Evolutionary conservation across 2,888 invertebrate species (phyloP), one percentile per base, ranked within the genome.

Genomic region (Xestia ashworthii): DNA sequence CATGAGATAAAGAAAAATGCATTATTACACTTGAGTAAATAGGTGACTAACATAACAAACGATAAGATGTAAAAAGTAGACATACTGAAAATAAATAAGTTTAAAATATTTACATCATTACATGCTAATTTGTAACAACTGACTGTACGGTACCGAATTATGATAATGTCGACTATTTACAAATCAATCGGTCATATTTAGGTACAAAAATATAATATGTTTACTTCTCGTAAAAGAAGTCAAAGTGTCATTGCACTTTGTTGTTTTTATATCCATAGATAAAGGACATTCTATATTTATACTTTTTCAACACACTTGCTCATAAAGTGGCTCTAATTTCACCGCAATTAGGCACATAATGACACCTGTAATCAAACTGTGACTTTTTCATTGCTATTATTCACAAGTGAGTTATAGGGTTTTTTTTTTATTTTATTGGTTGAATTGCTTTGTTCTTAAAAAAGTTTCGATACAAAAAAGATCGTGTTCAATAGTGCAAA

Each of bases 191-290:
- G 14, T 44, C 60, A 76, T 41, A 62, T 22, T 2, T 55, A n/a
- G n/a, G n/a, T n/a, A n/a, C 46, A 75, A 65, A 69, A 25, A 50
- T n/a, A 44, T n/a, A n/a, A 11, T 9, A 38, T 41, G 14, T n/a
- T 55, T n/a, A 50, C 6, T 74, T 71, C 25, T 76, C 55, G 66
- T 44, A 14, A 32, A n/a, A 64, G 38, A 46, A 58, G n/a, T 65
- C 44, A 58, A 72, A 53, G 67, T 64, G 77, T 65, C 76, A 76
- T 53, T 82, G 82, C 58, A 71, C 77, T 76, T 60, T 0, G 69
- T 66, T 46, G 16, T 66, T 41, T 41, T 32, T 22, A 48, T 16
- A 19, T 11, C 16, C 16, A 60, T 12, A 4, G 5, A 16, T 8
- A 25, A 32, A 38, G 5, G 5, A 50, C 2, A 6, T 50, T 50